Evolutionary conservation across 1,140 invertebrate species (phyloP).

Genomic region (Aphelenchoides avenae): DNA sequence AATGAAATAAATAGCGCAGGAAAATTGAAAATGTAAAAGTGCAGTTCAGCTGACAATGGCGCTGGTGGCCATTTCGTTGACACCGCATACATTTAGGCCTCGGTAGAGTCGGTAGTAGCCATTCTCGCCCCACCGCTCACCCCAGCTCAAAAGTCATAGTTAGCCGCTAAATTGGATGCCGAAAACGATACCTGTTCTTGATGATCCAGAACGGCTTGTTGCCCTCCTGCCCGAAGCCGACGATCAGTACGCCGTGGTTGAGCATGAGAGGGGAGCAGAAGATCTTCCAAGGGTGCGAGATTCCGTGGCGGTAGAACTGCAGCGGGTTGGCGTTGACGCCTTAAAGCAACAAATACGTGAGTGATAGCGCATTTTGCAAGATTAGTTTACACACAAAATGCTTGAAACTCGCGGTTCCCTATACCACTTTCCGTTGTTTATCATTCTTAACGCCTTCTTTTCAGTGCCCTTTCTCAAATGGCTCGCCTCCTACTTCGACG

Average conservation of each 20-base stretch:
- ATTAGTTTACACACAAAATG: too few relatives aligned
- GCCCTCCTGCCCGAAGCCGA: slow-evolving; percentile 79
- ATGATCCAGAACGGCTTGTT: slow-evolving; percentile 83
- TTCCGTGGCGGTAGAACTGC: slow-evolving; percentile 94
- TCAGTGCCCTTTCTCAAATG: too few relatives aligned
- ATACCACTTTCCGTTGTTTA: too few relatives aligned
- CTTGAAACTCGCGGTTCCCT: too few relatives aligned
- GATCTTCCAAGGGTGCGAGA: slow-evolving; percentile 86
- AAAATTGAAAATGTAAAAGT: too few relatives aligned
- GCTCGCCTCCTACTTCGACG: too few relatives aligned
- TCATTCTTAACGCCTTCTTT: too few relatives aligned
- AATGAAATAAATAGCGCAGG: too few relatives aligned
- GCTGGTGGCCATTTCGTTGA: slow-evolving; percentile 84
- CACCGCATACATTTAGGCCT: slow-evolving; percentile 87
- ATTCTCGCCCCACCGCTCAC: slow-evolving; percentile 25
- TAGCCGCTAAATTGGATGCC: not conserved
- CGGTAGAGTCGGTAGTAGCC: slow-evolving; percentile 91
- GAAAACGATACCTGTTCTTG: slow-evolving; percentile 74
- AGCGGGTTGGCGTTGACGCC: slow-evolving; percentile 93
- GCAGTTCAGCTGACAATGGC: slow-evolving; percentile 68
- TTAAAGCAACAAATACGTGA: too few relatives aligned
- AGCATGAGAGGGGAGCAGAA: slow-evolving; percentile 73
- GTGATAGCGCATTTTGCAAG: too few relatives aligned
- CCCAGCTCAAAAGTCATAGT: not conserved
- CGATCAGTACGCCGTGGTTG: slow-evolving; percentile 74